phyloP scores from a whole-genome alignment of 2,797 vertebrate genomes.

The Thaleichthys pacificus region DNA sequence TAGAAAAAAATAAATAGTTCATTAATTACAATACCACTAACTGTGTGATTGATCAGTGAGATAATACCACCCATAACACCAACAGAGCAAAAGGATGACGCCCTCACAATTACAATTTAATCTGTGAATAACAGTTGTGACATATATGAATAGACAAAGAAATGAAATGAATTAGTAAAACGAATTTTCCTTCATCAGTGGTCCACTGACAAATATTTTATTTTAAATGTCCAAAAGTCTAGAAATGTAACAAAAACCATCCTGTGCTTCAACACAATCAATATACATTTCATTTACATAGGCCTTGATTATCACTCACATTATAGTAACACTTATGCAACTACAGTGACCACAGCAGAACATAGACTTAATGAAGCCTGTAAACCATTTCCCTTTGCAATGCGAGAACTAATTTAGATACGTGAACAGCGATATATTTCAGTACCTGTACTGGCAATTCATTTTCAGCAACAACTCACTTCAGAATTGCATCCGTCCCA shows the following conservation, averaged over 20 bases:
- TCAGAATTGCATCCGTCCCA: too few relatives aligned
- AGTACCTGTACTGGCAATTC: neutral
- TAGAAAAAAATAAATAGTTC: neutral
- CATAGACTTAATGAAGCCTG: slow-evolving; percentile 5
- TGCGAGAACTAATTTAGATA: neutral
- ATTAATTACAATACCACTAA: neutral
- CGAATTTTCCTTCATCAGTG: neutral
- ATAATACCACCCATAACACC: slow-evolving; percentile 1
- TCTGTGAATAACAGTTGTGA: neutral
- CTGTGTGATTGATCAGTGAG: neutral
- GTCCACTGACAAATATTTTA: too few relatives aligned
- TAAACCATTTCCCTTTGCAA: slow-evolving; percentile 19
- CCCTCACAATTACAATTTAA: too few relatives aligned
- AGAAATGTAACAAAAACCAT: too few relatives aligned
- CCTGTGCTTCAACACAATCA: neutral
- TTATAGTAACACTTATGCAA: too few relatives aligned
- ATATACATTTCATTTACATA: neutral
- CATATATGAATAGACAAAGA: neutral
- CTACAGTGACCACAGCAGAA: neutral
- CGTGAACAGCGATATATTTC: neutral
- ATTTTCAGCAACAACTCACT: too few relatives aligned
- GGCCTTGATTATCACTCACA: too few relatives aligned
- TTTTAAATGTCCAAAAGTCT: too few relatives aligned
- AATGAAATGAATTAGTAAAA: neutral
- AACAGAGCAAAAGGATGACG: neutral